phyloP scores from a whole-genome alignment of 2,113 vertebrate species.

The Uropsilus gracilis region DNA sequence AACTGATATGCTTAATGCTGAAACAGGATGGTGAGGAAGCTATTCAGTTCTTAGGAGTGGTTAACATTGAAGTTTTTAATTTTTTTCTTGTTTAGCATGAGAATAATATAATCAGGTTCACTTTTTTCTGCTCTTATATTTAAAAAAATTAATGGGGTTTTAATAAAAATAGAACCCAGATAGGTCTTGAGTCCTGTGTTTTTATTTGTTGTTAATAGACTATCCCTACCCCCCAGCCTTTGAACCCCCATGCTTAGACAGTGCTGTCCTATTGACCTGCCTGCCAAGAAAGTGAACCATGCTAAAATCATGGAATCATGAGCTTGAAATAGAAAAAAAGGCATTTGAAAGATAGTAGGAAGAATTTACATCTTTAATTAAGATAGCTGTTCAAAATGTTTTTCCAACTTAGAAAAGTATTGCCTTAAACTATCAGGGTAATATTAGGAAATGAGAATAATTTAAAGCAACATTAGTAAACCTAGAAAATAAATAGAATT shows the following conservation, averaged over 20 bases:
- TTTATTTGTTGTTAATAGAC: too few relatives aligned
- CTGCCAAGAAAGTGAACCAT: neutral
- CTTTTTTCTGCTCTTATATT: neutral
- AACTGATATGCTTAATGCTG: slow-evolving; percentile 65
- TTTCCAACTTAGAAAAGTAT: neutral
- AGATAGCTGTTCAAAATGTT: neutral
- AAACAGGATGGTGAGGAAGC: slow-evolving; percentile 57
- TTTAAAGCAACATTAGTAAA: neutral
- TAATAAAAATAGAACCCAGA: slow-evolving; percentile 72
- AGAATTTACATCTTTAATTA: neutral
- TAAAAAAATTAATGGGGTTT: slow-evolving; percentile 36
- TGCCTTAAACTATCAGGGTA: neutral
- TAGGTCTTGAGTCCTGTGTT: neutral
- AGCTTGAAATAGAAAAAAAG: neutral
- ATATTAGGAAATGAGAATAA: neutral
- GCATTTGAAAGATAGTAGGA: neutral
- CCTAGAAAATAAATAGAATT: neutral
- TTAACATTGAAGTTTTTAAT: slow-evolving; percentile 48
- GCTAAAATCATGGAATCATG: neutral
- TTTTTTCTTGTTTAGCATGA: slow-evolving; percentile 9
- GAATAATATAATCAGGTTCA: neutral
- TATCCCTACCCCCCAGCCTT: neutral
- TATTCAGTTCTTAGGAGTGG: neutral
- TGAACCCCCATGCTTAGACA: neutral
- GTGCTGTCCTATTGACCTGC: neutral